phyloP scores from a whole-genome alignment of 2,888 invertebrate species.

The Diachrysia chrysitis region DNA sequence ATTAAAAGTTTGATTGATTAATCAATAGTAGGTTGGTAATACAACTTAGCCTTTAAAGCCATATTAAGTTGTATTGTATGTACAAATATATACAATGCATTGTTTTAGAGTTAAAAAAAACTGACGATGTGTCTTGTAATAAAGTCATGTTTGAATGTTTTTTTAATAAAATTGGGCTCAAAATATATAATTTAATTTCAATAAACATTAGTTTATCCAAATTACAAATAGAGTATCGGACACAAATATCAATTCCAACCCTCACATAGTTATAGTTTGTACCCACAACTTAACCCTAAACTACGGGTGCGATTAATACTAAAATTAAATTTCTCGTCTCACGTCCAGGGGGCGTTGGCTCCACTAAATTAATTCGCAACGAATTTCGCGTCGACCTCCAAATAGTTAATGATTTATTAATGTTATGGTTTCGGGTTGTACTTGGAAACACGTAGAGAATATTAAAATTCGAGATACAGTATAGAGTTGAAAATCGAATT shows the following conservation, averaged over 20 bases:
- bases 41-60: too few relatives aligned
- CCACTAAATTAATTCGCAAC: constrained; percentile 76
- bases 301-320: constrained; percentile 66
- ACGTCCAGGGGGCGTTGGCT: constrained; percentile 75
- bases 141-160: too few relatives aligned
- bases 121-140: too few relatives aligned
- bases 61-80: too few relatives aligned
- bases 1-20: too few relatives aligned
- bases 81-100: too few relatives aligned
- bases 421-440: constrained; percentile 46
- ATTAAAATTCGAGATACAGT: neutral
- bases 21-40: too few relatives aligned
- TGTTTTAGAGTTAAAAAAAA: too few relatives aligned
- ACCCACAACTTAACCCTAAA: constrained; percentile 60
- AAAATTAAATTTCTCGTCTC: constrained; percentile 79
- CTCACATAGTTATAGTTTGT: constrained; percentile 54
- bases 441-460: constrained; percentile 40
- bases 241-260: constrained; percentile 53
- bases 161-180: too few relatives aligned
- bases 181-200: neutral
- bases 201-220: constrained; percentile 2
- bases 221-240: constrained; percentile 28
- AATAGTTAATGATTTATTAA: constrained; percentile 70
- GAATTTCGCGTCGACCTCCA: constrained; percentile 58
- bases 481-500: neutral